Conservation (phyloP, 2,888 invertebrate species). For the Amaurobius ferox region DNA sequence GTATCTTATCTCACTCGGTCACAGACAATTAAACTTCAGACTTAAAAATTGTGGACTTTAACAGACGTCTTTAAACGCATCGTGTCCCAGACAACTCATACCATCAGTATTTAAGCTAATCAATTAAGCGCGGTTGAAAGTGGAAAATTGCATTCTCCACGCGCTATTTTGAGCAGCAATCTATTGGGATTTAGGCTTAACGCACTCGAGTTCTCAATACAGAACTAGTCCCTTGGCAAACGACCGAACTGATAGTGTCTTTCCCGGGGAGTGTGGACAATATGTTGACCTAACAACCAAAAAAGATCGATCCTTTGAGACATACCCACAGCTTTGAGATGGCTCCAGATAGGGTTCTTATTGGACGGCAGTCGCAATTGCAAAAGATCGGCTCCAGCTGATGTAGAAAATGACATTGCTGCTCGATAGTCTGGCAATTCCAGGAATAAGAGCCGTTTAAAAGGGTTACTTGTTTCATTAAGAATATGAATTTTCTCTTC, state of each 20-base stretch:
- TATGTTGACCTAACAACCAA: constrained; percentile 69
- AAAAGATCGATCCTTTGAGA: constrained; percentile 68
- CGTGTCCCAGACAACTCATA: not conserved
- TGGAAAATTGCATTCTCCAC: constrained; percentile 49
- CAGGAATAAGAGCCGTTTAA: not conserved
- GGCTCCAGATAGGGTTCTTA: constrained; percentile 48
- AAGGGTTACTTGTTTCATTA: constrained; percentile 6
- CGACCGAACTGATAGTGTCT: constrained; percentile 51
- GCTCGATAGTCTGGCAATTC: constrained; percentile 2
- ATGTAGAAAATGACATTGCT: constrained; percentile 10
- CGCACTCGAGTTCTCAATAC: constrained; percentile 45
- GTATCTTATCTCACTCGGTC: not conserved
- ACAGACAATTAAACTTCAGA: not conserved
- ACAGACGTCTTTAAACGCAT: not conserved
- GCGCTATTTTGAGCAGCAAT: constrained; percentile 29
- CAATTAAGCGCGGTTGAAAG: constrained; percentile 46
- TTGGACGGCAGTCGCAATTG: constrained; percentile 45
- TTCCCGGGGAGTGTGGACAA: constrained; percentile 60
- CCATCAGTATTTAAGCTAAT: constrained; percentile 21
- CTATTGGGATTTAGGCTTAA: constrained; percentile 39
- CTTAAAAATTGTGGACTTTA: not conserved
- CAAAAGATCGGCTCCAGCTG: constrained; percentile 21
- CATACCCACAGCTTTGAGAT: constrained; percentile 39
- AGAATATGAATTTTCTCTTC: not conserved
- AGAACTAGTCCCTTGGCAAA: constrained; percentile 55